These are phyloP conservation scores for Noctua janthe DNA, from an alignment of 2,888 invertebrate species.

Conservation along the genomic window DNA sequence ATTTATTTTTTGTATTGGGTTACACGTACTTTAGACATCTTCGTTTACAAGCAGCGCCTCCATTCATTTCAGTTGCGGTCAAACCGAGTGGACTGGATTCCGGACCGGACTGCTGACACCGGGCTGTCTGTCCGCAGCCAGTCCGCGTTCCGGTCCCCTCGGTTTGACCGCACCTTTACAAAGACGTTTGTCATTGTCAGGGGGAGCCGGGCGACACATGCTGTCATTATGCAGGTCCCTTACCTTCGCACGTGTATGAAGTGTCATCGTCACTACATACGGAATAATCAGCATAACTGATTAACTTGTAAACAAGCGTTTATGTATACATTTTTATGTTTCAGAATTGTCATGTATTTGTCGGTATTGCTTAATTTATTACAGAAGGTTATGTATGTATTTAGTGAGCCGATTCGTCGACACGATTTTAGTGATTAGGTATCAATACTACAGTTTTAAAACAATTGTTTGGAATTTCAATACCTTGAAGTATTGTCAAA, in stretches of 20 bases:
- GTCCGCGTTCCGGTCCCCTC: background rate
- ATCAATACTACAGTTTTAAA: background rate
- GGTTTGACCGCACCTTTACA: background rate
- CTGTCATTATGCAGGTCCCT: conserved; percentile 38
- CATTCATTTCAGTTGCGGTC: background rate
- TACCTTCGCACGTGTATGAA: conserved; percentile 24
- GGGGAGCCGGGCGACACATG: background rate
- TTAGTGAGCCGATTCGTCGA: background rate
- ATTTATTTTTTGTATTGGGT: too few relatives aligned
- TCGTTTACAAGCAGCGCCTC: background rate
- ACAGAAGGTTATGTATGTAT: background rate
- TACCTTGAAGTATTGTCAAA: background rate
- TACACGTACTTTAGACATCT: background rate
- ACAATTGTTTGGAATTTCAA: background rate
- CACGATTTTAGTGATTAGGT: background rate
- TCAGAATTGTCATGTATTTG: background rate
- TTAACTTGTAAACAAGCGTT: conserved; percentile 3
- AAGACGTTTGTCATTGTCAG: background rate
- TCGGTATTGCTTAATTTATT: background rate
- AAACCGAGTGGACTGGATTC: background rate
- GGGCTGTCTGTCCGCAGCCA: background rate
- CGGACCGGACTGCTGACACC: background rate
- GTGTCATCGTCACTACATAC: conserved; percentile 3
- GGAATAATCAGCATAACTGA: background rate
- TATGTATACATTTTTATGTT: background rate